Conservation (phyloP, 2,113 vertebrate genomes). For the Carlito syrichta region DNA sequence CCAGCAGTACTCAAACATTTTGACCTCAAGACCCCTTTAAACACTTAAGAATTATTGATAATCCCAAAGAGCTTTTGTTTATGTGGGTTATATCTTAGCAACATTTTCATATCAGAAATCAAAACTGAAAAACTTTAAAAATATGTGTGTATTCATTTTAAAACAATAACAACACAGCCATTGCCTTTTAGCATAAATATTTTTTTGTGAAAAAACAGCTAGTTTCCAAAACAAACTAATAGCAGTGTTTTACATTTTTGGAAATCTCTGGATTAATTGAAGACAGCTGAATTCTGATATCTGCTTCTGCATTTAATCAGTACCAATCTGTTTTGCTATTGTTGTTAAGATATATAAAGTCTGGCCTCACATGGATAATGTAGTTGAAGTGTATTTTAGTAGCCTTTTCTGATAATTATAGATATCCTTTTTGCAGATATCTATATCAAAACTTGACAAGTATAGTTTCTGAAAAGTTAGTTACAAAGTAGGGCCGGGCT, state of each 20-base stretch:
- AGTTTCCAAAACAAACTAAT: slow-evolving; percentile 40
- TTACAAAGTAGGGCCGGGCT: neutral
- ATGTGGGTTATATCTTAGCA: neutral
- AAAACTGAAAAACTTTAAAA: neutral
- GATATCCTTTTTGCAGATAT: neutral
- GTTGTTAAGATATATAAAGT: neutral
- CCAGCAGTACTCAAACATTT: neutral
- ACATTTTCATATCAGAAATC: slow-evolving; percentile 4
- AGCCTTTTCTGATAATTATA: neutral
- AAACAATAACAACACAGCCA: slow-evolving; percentile 11
- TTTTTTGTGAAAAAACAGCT: slow-evolving; percentile 22
- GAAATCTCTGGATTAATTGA: slow-evolving; percentile 43
- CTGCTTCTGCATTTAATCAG: neutral
- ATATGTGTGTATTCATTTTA: neutral
- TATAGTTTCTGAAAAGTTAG: neutral
- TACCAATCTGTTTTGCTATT: neutral
- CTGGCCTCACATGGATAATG: neutral
- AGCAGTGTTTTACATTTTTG: slow-evolving; percentile 34
- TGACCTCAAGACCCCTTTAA: neutral
- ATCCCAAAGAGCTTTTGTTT: slow-evolving; percentile 2
- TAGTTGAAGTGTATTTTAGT: neutral
- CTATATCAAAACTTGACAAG: neutral
- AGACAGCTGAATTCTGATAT: slow-evolving; percentile 40
- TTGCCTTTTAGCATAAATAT: neutral
- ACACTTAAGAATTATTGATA: neutral